phyloP scores from a whole-genome alignment of 2,888 invertebrate species.

The Pseudeuparius sepicola region DNA sequence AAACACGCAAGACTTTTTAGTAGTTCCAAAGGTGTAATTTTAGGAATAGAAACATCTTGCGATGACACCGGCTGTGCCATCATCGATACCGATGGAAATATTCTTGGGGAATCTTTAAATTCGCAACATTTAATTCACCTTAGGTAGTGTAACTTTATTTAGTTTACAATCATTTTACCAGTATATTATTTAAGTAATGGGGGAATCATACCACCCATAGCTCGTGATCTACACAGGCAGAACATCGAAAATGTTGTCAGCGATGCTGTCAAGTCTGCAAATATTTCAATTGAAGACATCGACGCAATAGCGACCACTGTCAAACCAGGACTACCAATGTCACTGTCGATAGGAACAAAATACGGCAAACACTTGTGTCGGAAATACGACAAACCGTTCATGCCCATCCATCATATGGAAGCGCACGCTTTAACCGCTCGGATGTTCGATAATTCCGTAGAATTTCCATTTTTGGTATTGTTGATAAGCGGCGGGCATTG shows the following conservation, averaged over 20 bases:
- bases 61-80: conserved; percentile 95
- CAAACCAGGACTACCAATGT: conserved; percentile 74
- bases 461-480: conserved; percentile 82
- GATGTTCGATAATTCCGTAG: conserved; percentile 55
- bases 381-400: conserved; percentile 63
- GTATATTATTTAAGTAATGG: too few species aligned
- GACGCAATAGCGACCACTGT: conserved; percentile 88
- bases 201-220: conserved; percentile 84
- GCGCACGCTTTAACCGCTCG: conserved; percentile 90
- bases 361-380: conserved; percentile 70
- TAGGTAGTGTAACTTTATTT: conserved; percentile 44
- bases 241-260: conserved; percentile 67
- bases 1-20: too few species aligned
- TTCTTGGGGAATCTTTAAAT: conserved; percentile 70
- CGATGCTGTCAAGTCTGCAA: conserved; percentile 52
- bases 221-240: conserved; percentile 67
- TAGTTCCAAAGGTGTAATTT: conserved; percentile 43
- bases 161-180: conserved; percentile 15
- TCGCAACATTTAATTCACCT: conserved; percentile 73
- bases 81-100: conserved; percentile 57
- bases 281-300: conserved; percentile 51
- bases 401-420: conserved; percentile 98
- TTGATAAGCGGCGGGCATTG: conserved; percentile 93
- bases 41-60: conserved; percentile 96
- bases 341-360: conserved; percentile 68